Conservation (phyloP, 2,113 vertebrate species). For the Odontophorus gujanensis region DNA sequence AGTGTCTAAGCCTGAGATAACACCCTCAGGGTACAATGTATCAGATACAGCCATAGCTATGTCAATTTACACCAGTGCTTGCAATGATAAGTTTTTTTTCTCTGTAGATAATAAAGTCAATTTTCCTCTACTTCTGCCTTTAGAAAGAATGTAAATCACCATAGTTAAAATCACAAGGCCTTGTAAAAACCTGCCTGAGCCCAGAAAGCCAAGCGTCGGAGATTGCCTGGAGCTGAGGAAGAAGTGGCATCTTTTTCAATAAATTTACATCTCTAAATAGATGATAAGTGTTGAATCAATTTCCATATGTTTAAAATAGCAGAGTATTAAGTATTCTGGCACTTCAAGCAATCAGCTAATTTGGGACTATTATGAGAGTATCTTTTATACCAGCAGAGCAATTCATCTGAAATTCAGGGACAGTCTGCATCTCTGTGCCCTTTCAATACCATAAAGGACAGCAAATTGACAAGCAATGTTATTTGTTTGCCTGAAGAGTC, state of each 20-base stretch:
- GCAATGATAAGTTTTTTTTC: neutral
- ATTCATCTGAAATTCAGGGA: constrained; percentile 31
- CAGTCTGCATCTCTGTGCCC: neutral
- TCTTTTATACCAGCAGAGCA: constrained; percentile 29
- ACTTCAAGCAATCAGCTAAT: constrained; percentile 65
- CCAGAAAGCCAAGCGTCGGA: constrained; percentile 41
- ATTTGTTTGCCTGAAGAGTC: constrained; percentile 1
- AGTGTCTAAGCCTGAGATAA: neutral
- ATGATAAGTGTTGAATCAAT: constrained; percentile 58
- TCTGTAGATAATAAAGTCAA: neutral
- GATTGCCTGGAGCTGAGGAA: constrained; percentile 51
- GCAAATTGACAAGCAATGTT: neutral
- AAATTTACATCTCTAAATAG: constrained; percentile 70
- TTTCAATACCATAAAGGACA: neutral
- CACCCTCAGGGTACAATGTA: neutral
- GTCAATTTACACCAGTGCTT: constrained; percentile 12
- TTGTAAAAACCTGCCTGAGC: neutral
- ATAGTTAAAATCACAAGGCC: constrained; percentile 3
- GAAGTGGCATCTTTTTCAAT: constrained; percentile 62
- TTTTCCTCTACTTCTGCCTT: constrained; percentile 2
- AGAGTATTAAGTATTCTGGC: constrained; percentile 59
- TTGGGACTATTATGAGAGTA: constrained; percentile 53
- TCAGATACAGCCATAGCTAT: neutral
- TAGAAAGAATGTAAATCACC: constrained; percentile 21
- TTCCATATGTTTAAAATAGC: constrained; percentile 70